A percentile compares a stretch with the other conserved stretches of the same genome.
Conservation (phyloP, 2,888 invertebrate species). For the Suillia variegata region DNA sequence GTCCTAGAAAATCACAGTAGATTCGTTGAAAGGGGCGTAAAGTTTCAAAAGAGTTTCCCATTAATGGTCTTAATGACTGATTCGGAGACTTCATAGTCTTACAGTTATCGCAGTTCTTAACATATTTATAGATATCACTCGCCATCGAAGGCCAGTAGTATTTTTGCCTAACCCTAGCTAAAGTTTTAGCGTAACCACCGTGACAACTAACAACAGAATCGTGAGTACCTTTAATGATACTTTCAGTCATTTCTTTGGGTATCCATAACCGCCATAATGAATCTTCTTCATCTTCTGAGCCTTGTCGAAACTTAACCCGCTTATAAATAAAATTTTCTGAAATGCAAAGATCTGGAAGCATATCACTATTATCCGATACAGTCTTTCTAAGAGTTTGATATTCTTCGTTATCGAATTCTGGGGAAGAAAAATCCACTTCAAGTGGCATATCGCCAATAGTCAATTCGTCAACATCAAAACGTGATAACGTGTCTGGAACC, state of each 20-base stretch:
- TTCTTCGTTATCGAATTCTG: neutral
- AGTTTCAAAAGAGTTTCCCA: slow-evolving; percentile 5
- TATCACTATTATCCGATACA: neutral
- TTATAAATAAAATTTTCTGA: neutral
- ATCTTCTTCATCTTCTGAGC: neutral
- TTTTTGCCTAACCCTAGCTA: slow-evolving; percentile 4
- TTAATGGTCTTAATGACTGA: neutral
- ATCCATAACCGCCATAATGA: neutral
- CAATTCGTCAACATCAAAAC: neutral
- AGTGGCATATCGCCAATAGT: neutral
- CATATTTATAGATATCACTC: neutral
- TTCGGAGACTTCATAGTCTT: slow-evolving; percentile 11
- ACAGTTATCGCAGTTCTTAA: slow-evolving; percentile 8
- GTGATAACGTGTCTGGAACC: slow-evolving; percentile 1
- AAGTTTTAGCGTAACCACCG: slow-evolving; percentile 12
- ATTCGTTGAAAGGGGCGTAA: too few species aligned
- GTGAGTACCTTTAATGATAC: neutral
- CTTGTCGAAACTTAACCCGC: neutral
- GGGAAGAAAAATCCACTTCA: neutral
- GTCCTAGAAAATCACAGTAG: too few species aligned
- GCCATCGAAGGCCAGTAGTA: slow-evolving; percentile 8
- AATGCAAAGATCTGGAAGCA: neutral
- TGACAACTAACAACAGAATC: slow-evolving; percentile 6
- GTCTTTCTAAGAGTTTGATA: neutral
- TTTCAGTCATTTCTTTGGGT: neutral